Evolutionary conservation across 2,888 invertebrate species (phyloP).

Genomic region (Hypolimnas misippus): DNA sequence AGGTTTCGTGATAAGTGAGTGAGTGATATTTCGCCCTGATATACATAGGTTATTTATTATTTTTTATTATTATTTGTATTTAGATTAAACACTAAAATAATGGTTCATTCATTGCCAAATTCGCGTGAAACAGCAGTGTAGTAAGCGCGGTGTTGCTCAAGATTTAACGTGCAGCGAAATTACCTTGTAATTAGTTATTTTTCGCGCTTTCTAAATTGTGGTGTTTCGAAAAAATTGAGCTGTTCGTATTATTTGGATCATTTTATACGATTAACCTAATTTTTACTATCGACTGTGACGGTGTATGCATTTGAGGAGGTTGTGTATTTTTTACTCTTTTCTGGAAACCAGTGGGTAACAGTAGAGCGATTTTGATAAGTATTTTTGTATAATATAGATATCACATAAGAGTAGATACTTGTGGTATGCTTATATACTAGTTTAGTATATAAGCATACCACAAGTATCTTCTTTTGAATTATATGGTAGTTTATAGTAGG

Average conservation of each 20-base stretch:
- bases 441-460: too few relatives aligned
- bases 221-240: constrained; percentile 47
- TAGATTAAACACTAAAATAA: constrained; percentile 10
- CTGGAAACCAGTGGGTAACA: too few relatives aligned
- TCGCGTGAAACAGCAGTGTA: constrained; percentile 6
- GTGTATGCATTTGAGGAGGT: not conserved
- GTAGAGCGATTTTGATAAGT: too few relatives aligned
- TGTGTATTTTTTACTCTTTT: not conserved
- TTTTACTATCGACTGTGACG: not conserved
- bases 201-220: constrained; percentile 60
- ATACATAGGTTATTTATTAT: too few relatives aligned
- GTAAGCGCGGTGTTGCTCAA: constrained; percentile 43
- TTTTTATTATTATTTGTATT: not conserved
- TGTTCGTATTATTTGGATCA: not conserved
- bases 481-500: too few relatives aligned
- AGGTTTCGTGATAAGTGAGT: too few relatives aligned
- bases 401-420: too few relatives aligned
- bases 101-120: constrained; percentile 26
- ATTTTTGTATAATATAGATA: too few relatives aligned
- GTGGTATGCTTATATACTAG: too few relatives aligned
- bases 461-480: too few relatives aligned
- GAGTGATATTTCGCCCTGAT: too few relatives aligned
- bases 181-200: constrained; percentile 59
- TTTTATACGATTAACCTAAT: constrained; percentile 2
- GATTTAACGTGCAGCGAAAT: constrained; percentile 56